Evolutionary conservation across 2,113 vertebrate species (phyloP), one percentile per base, ranked within the genome.

Genomic region (Brachyhypopomus occidentalis): DNA sequence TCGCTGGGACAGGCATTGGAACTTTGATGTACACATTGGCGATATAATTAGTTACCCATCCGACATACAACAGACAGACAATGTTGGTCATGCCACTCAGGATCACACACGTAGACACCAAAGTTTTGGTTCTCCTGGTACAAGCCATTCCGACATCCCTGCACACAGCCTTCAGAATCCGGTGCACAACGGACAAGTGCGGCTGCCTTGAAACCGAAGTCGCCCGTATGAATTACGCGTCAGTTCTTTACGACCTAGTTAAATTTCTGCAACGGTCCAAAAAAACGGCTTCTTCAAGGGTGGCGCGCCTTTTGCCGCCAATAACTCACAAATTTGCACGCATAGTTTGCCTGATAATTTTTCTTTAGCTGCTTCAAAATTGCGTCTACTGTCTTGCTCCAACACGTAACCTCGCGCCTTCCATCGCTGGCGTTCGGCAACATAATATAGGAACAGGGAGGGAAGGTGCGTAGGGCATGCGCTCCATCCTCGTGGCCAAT

Each of bases 51-150:
- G 96, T 98, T 34, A 98, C 97, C 97, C 97, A 99, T 86, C 97
- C 97, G 89, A 99, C 96, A 87, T 99, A 99, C 62, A 99, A 94
- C 91, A 99, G 91, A 89, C 97, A 98, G 80, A 98, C 94, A 83
- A 98, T 97, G 90, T 99, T 99, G 94, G 96, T 98, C 96, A 98
- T 97, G 86, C 97, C 97, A 88, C 97, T 98, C 91, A 98, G 91
- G 90, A 99, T 98, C 90, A 99, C 97, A 92, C 97, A 99, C 90
- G 97, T 98, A 91, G 97, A 98, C 93, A 99, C 96, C 92, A 99
- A 96, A 96, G 97, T 97, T 97, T 98, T 98, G 93, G 96, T 97
- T 94, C 97, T 98, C 94, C 97, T 97, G 92, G 95, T 96, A 93
- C 96, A 98, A 93, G 95, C 95, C 97, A 99, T 99, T 84, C 95